phyloP scores from a whole-genome alignment of 2,888 invertebrate species.

The Diarsia mendica region DNA sequence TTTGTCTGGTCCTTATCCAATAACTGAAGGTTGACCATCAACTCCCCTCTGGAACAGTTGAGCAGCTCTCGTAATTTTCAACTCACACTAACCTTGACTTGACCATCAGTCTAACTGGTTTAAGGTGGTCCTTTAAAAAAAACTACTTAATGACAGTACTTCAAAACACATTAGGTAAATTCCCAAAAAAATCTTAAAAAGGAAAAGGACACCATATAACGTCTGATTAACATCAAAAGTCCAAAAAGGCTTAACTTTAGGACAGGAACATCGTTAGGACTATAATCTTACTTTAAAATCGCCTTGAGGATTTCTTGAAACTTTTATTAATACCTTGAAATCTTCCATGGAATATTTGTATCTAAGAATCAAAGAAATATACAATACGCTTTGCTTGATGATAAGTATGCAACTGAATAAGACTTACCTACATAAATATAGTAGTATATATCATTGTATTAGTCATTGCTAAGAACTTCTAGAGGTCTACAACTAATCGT shows the following conservation, averaged over 20 bases:
- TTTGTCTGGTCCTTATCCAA: too few relatives aligned
- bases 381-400: background rate
- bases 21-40: background rate
- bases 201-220: conserved; percentile 5
- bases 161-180: conserved; percentile 20
- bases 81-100: background rate
- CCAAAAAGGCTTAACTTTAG: conserved; percentile 41
- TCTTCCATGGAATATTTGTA: conserved; percentile 44
- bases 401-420: background rate
- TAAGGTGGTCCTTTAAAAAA: background rate
- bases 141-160: background rate
- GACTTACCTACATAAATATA: conserved; percentile 9
- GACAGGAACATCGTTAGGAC: conserved; percentile 30
- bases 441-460: conserved; percentile 9
- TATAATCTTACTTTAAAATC: conserved; percentile 28
- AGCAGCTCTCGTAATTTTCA: background rate
- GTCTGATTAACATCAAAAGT: conserved; percentile 21
- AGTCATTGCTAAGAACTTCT: conserved; percentile 27
- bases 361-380: conserved; percentile 36
- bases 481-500: conserved; percentile 25
- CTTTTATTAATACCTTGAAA: conserved; percentile 17
- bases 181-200: conserved; percentile 30
- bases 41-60: background rate
- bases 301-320: conserved; percentile 33
- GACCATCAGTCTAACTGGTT: background rate